Evolutionary conservation across 2,797 vertebrate species (phyloP).

Genomic region (Gadopsis bispinosus): DNA sequence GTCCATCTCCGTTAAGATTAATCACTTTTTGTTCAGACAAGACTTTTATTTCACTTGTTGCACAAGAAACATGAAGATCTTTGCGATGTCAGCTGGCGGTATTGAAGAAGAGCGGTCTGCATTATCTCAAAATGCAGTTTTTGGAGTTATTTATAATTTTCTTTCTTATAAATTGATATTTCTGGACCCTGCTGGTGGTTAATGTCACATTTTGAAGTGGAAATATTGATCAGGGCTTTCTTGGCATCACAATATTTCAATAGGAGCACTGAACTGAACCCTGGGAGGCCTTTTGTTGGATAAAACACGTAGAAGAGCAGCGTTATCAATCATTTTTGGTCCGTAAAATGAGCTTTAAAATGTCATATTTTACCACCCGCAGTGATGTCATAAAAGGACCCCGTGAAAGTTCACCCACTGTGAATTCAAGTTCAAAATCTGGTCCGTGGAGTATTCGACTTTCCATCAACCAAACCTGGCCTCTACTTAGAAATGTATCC

Average conservation of each 20-base stretch:
- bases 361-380: not conserved
- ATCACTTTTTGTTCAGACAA: not conserved
- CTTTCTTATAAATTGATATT: not conserved
- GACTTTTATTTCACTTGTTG: constrained; percentile 1
- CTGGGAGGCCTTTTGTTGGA: not conserved
- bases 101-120: not conserved
- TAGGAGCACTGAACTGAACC: not conserved
- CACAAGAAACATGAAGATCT: too few species aligned
- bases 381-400: not conserved
- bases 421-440: constrained; percentile 1
- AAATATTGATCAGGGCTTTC: not conserved
- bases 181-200: not conserved
- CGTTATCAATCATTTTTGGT: not conserved
- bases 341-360: not conserved
- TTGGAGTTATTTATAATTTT: not conserved
- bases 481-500: constrained; percentile 29
- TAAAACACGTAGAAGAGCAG: not conserved
- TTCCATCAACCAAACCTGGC: not conserved
- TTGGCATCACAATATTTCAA: not conserved
- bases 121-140: not conserved
- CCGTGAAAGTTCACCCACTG: not conserved
- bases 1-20: not conserved
- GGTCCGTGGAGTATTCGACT: not conserved
- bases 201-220: not conserved
- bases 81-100: not conserved